Percentiles rank a stretch among this genome's conserved stretches.
These are phyloP conservation scores for Odontomyia ornata DNA, from an alignment of 2,888 invertebrate genomes.

Conservation along the genomic window DNA sequence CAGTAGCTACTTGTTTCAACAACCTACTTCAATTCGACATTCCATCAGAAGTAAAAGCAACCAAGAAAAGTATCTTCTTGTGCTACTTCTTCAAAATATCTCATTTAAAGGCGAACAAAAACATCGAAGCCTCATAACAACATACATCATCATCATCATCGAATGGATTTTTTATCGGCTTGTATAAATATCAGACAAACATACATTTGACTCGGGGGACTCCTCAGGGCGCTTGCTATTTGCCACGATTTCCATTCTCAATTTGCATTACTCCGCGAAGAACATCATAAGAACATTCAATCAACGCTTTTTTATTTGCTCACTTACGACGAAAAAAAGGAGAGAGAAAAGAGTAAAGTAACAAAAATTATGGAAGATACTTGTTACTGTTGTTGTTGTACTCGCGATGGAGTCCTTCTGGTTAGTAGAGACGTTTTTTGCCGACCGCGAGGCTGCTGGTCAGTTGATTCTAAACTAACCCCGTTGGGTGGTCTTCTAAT, in stretches of 20 bases:
- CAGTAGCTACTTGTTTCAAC: not conserved
- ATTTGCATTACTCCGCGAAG: conserved; percentile 27
- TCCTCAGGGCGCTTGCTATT: not conserved
- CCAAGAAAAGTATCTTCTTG: not conserved
- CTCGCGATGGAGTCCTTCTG: too few species aligned
- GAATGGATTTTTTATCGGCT: not conserved
- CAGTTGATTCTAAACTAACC: conserved; percentile 10
- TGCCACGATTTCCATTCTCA: conserved; percentile 17
- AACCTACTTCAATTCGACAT: not conserved
- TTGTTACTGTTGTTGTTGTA: not conserved
- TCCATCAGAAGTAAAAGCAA: not conserved
- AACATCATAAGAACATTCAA: conserved; percentile 39
- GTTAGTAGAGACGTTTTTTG: not conserved
- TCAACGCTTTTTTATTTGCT: conserved; percentile 41
- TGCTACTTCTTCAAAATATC: not conserved
- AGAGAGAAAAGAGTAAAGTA: not conserved
- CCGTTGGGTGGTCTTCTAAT: conserved; percentile 36
- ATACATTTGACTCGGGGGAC: not conserved
- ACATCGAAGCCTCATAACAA: not conserved
- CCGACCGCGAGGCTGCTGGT: not conserved
- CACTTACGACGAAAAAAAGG: not conserved
- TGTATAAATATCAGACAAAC: not conserved
- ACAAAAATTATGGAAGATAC: not conserved
- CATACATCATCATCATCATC: too few species aligned
- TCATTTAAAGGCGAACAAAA: not conserved